These are phyloP conservation scores for Lepidotrigona ventralis DNA, from an alignment of 1,140 invertebrate genomes.

Conservation along the genomic window DNA sequence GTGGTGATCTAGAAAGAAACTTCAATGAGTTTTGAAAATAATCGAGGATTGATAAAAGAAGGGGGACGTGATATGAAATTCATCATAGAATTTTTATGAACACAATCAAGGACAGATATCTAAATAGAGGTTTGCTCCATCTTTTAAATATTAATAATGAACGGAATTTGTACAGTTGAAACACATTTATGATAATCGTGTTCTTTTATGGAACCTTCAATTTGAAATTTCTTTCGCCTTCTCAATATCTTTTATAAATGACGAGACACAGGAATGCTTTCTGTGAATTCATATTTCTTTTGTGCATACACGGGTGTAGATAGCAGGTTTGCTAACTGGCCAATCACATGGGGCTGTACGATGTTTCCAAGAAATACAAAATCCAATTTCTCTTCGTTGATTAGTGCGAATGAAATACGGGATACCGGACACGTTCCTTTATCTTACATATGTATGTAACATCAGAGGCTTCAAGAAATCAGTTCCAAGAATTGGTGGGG, in stretches of 20 bases:
- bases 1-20: no score
- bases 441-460: not conserved
- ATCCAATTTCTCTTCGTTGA: not conserved
- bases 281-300: not conserved
- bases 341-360: not conserved
- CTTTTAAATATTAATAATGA: not conserved
- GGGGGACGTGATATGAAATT: not conserved
- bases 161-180: not conserved
- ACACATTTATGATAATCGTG: no score
- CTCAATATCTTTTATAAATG: not conserved
- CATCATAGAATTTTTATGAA: not conserved
- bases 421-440: not conserved
- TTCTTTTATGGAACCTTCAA: not conserved
- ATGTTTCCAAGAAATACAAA: not conserved
- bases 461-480: not conserved
- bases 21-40: not conserved
- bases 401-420: not conserved
- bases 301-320: not conserved
- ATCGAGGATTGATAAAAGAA: not conserved
- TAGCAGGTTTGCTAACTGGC: not conserved
- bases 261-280: not conserved
- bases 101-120: not conserved
- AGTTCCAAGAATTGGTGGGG: not conserved
- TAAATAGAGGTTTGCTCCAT: not conserved
- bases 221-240: not conserved